Evolutionary conservation across 2,888 invertebrate species (phyloP).

Genomic region (Tipula lateralis): DNA sequence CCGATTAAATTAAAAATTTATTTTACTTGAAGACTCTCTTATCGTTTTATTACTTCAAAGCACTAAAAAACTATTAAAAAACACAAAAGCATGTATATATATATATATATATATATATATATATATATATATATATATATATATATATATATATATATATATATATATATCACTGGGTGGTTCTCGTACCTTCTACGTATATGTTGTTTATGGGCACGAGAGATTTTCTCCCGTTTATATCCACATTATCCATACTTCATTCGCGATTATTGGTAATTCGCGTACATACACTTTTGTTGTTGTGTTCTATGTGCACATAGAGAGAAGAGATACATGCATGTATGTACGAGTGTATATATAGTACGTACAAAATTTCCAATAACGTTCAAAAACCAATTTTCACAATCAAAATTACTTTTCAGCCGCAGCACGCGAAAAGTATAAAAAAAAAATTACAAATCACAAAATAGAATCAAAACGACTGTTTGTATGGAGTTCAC

Average conservation of each 20-base stretch:
- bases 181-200: background rate
- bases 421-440: slow-evolving; percentile 20
- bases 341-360: background rate
- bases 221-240: background rate
- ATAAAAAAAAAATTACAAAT: slow-evolving; percentile 5
- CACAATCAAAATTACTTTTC: slow-evolving; percentile 9
- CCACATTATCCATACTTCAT: background rate
- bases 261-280: background rate
- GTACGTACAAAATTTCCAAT: background rate
- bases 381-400: slow-evolving; percentile 24
- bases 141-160: background rate
- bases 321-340: too few species aligned
- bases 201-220: background rate
- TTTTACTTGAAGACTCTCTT: background rate
- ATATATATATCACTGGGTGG: background rate
- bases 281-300: background rate
- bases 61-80: background rate
- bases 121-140: too few species aligned
- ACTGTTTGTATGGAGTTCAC: slow-evolving; percentile 11
- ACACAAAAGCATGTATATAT: background rate
- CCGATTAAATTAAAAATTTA: background rate
- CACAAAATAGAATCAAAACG: slow-evolving; percentile 19
- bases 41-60: background rate
- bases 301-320: background rate
- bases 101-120: too few species aligned